phyloP scores from a whole-genome alignment of 2,888 invertebrate species.

The Magallana nippona region DNA sequence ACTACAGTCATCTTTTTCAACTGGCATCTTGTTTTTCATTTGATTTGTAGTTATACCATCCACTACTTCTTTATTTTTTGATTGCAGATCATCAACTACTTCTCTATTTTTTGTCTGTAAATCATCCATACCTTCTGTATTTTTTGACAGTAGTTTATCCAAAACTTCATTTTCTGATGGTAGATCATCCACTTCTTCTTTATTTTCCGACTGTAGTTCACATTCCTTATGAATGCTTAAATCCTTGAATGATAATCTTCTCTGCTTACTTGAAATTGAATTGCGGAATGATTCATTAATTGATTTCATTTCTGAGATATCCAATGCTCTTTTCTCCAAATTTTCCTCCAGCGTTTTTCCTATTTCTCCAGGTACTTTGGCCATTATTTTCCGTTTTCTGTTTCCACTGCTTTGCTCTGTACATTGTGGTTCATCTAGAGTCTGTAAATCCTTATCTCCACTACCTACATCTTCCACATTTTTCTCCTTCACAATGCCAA shows the following conservation, averaged over 20 bases:
- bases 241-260: not conserved
- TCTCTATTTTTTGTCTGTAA: not conserved
- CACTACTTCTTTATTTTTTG: not conserved
- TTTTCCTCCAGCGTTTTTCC: not conserved
- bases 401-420: not conserved
- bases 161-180: not conserved
- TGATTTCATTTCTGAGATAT: not conserved
- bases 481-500: not conserved
- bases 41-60: not conserved
- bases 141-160: not conserved
- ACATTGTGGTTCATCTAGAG: not conserved
- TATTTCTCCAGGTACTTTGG: too few relatives aligned
- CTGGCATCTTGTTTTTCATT: too few relatives aligned
- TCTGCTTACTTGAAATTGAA: constrained; percentile 13
- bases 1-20: too few relatives aligned
- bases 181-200: not conserved
- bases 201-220: not conserved
- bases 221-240: constrained; percentile 1
- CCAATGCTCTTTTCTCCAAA: not conserved
- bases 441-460: not conserved
- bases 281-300: not conserved
- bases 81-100: not conserved
- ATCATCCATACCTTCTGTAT: not conserved
- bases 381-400: not conserved
- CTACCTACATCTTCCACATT: not conserved